Base-by-base conservation (phyloP, 2,797 vertebrate species). In the Meriones psammophilus region DNA sequence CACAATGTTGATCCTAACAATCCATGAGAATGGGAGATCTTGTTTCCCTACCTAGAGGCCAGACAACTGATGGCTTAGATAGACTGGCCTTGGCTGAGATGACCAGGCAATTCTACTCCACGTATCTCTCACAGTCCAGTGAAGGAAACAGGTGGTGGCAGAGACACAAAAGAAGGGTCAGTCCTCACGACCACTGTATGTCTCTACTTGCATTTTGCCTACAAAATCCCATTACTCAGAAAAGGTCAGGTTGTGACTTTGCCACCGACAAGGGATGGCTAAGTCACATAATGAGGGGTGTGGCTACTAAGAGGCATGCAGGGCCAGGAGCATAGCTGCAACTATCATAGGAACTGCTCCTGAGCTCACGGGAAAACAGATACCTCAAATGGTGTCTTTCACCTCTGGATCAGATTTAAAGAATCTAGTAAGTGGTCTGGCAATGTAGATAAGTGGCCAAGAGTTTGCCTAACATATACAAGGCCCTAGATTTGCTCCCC, bases 241-340 rank as follows among this genome's bases (percentile, higher is more conserved):
- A 54, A 56, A 66, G 56, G 39, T 73, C 77, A 17, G 20, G 3
- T 8, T 69, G 54, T 28, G 56, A 58, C 56, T 88, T 76, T 30
- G 5, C 36, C 28, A 30, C 20, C 66, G 46, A 28, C 2, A 5
- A 91, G 60, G 17, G 66, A 68, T 39, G 12, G 13, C 13, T 10
- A 39, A 89, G 66, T 84, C 56, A 56, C 8, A 60, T 33, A 46
- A 56, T 1, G 73, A 71, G n/a, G 10, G 3, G 10, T 17, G 3
- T 50, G 39, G n/a, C 5, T 69, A 17, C 8, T 1, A 0, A 81
- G 18, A 18, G 24, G 22, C 8, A 1, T 10, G 1, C 28, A 39
- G n/a, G 8, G 17, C 46, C 15, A 39, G 14, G 18, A 33, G 5
- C 24, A 18, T 39, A 17, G 4, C 6, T 46, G 30, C 33, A 3